These are phyloP conservation scores for Tyria jacobaeae DNA, from an alignment of 2,888 invertebrate species.

Conservation along the genomic window DNA sequence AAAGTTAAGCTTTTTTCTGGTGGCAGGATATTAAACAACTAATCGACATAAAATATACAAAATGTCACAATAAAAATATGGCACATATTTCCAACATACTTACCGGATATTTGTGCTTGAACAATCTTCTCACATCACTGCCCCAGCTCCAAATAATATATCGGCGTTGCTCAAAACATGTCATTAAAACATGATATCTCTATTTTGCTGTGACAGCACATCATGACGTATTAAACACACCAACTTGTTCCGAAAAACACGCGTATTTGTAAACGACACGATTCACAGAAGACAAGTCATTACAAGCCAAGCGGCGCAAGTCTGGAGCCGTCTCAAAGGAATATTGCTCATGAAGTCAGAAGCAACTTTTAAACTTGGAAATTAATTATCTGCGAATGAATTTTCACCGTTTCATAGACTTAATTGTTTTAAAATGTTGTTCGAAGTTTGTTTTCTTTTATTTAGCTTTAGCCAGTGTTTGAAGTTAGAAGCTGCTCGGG, in stretches of 20 bases:
- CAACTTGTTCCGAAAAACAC: neutral
- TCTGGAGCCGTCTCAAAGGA: slow-evolving; percentile 34
- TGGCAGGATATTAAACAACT: too few relatives aligned
- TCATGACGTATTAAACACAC: slow-evolving; percentile 4
- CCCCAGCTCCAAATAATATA: neutral
- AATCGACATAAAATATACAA: too few relatives aligned
- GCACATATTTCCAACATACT: too few relatives aligned
- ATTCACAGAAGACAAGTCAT: slow-evolving; percentile 3
- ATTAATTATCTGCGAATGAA: slow-evolving; percentile 53
- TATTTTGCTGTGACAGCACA: neutral
- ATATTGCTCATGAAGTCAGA: slow-evolving; percentile 44
- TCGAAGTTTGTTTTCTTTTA: slow-evolving; percentile 45
- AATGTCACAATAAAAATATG: too few relatives aligned
- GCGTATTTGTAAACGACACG: slow-evolving; percentile 3
- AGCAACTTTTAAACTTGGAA: slow-evolving; percentile 48
- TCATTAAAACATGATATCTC: neutral
- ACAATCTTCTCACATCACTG: neutral
- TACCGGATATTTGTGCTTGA: neutral
- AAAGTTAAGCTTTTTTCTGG: too few relatives aligned
- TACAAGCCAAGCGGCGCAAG: slow-evolving; percentile 7
- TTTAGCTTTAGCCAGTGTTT: slow-evolving; percentile 43
- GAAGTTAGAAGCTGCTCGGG: slow-evolving; percentile 40
- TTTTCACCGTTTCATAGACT: slow-evolving; percentile 49
- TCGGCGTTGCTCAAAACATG: neutral
- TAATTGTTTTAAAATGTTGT: slow-evolving; percentile 50